Evolutionary conservation across 2,888 invertebrate genomes (phyloP).

Genomic region (Apamea epomidion): DNA sequence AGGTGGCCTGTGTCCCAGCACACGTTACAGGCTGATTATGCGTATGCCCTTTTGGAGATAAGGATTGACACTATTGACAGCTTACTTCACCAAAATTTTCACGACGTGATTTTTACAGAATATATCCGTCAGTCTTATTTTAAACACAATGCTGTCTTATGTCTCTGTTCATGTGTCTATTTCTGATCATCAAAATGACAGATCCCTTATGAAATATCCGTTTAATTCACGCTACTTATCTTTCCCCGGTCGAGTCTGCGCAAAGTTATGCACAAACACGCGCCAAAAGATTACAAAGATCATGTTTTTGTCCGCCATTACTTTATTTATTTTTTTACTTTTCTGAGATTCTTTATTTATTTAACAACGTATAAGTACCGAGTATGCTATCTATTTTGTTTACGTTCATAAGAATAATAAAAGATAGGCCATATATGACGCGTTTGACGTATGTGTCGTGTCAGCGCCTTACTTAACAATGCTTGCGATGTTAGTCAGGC

Average conservation of each 20-base stretch:
- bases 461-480: background rate
- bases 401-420: conserved; percentile 4
- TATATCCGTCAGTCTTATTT: background rate
- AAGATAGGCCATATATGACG: background rate
- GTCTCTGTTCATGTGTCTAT: too few relatives aligned
- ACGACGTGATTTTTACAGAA: background rate
- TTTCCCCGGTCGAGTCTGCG: conserved; percentile 1
- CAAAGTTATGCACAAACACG: conserved; percentile 57
- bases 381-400: conserved; percentile 12
- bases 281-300: conserved; percentile 30
- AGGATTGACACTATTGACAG: background rate
- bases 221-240: conserved; percentile 25
- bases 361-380: background rate
- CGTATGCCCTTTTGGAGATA: background rate
- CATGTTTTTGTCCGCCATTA: conserved; percentile 20
- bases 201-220: conserved; percentile 3
- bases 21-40: too few relatives aligned
- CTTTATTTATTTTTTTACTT: conserved; percentile 26
- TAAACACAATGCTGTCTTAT: background rate
- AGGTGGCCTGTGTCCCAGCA: too few relatives aligned
- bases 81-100: background rate
- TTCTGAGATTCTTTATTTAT: conserved; percentile 14
- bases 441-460: background rate
- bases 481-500: background rate
- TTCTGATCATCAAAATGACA: conserved; percentile 3